phyloP scores from a whole-genome alignment of 2,797 vertebrate genomes.

The Hapalemur alaotrensis region DNA sequence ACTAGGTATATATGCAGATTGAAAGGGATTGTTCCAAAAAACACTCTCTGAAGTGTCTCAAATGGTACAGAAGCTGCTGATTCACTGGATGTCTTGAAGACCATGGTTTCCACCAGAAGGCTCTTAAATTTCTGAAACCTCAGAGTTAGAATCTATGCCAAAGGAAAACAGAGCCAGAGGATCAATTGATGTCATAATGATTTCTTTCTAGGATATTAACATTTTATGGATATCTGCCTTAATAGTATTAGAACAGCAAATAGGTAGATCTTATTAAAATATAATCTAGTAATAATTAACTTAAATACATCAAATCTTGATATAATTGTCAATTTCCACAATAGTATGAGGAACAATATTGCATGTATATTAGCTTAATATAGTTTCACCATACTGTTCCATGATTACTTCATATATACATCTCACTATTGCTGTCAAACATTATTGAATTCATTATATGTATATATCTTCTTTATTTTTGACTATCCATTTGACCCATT shows the following conservation, averaged over 20 bases:
- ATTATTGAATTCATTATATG: background rate
- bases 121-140: background rate
- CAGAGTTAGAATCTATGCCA: background rate
- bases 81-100: background rate
- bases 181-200: background rate
- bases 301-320: background rate
- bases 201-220: background rate
- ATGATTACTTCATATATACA: background rate
- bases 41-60: background rate
- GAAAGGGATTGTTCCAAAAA: background rate
- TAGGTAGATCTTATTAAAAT: background rate
- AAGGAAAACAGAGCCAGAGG: background rate
- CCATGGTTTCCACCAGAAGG: background rate
- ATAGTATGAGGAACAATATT: background rate
- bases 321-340: background rate
- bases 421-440: background rate
- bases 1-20: background rate
- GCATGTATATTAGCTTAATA: background rate
- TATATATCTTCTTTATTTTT: background rate
- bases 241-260: background rate
- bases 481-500: background rate
- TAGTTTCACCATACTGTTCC: background rate
- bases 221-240: background rate
- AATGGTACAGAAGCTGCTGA: background rate
- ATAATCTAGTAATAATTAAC: background rate